Evolutionary conservation across 1,140 invertebrate genomes (phyloP).

Genomic region (Bombyx mori): ASM3026992v2 NC_085111.1:9318001-9318500

Average conservation of each 20-base stretch:
- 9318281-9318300: neutral
- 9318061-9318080: constrained; percentile 64
- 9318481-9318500: too few species aligned
- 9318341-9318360: constrained; percentile 59
- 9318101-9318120: constrained; percentile 64
- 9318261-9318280: neutral
- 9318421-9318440: constrained; percentile 62
- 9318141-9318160: constrained; percentile 56
- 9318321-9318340: constrained; percentile 3
- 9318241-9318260: neutral
- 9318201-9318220: constrained; percentile 24
- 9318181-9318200: constrained; percentile 44
- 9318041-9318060: constrained; percentile 66
- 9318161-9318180: constrained; percentile 50
- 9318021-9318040: constrained; percentile 67
- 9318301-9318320: too few species aligned
- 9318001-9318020: constrained; percentile 56
- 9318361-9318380: constrained; percentile 48
- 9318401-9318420: constrained; percentile 55
- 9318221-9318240: constrained; percentile 5
- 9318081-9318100: constrained; percentile 50
- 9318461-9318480: too few species aligned
- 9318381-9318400: constrained; percentile 53
- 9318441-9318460: constrained; percentile 1
- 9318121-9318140: constrained; percentile 69